Evolutionary conservation across 2,888 invertebrate species (phyloP).

Genomic region (Nephrotoma flavescens): DNA sequence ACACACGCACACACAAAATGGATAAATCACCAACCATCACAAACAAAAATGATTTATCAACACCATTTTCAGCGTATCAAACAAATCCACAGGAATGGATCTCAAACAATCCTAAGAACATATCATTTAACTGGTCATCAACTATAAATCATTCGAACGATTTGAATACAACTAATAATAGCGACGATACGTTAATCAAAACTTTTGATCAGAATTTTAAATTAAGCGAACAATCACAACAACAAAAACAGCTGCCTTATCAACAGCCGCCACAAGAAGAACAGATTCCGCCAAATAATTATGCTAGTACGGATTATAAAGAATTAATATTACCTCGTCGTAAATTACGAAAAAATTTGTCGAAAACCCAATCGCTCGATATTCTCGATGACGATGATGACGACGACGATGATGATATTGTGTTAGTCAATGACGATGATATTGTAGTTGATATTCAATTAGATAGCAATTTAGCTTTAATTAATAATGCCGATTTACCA

Average conservation of each 20-base stretch:
- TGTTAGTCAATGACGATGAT: not conserved
- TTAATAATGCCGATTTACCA: not conserved
- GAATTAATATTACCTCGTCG: conserved; percentile 6
- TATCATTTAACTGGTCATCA: conserved; percentile 3
- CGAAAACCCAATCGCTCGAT: conserved; percentile 20
- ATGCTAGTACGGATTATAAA: not conserved
- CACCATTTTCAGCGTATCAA: not conserved
- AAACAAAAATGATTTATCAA: not conserved
- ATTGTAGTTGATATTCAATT: not conserved
- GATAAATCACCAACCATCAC: not conserved
- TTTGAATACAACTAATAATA: not conserved
- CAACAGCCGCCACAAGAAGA: not conserved
- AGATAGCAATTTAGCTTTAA: not conserved
- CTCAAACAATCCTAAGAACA: not conserved
- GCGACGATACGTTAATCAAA: not conserved
- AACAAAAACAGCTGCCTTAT: not conserved
- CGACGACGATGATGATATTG: conserved; percentile 5
- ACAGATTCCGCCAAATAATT: not conserved
- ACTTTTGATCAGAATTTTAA: not conserved
- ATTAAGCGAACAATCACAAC: not conserved
- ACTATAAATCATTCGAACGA: not conserved
- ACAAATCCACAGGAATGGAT: not conserved
- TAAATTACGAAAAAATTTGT: conserved; percentile 12
- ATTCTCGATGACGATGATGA: conserved; percentile 13
- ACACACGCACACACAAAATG: not conserved